Base-by-base conservation (phyloP, 2,797 vertebrate species). In the Syngnathus acus region DNA sequence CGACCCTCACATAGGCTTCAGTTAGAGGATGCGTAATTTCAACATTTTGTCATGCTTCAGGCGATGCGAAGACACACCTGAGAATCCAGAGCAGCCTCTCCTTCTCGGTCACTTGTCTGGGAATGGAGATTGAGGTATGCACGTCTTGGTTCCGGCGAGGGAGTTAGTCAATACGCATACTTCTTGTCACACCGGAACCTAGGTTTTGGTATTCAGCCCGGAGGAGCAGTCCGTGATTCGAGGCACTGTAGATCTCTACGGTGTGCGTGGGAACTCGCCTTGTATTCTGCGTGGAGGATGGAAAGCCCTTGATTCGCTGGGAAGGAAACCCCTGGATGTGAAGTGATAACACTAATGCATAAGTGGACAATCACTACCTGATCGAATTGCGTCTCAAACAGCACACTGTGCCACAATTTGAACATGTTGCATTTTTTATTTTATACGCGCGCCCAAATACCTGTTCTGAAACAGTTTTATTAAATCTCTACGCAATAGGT, bases 261-360 rank as follows among this genome's bases (percentile, higher is more conserved):
- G 21, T 86, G 81, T 86, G 80, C 82, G 85, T 86, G 86, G 81
- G 83, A 83, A 81, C 74, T 72, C 60, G 72, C 72, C 74, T 74
- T 79, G 67, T 74, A 23, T 72, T 65, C 70, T 85, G 78, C 68
- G 82, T 72, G 73, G 76, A 80, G 65, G 80, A 82, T 82, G 78
- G 74, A 80, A 86, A 91, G 86, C 88, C 89, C 89, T 87, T 89
- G 89, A 79, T 86, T 73, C 82, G 77, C 80, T 76, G 88, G 87
- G 80, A 87, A 88, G 89, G 90, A 91, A 89, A 91, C 89, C 90
- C 90, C 90, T 89, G 84, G 82, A 89, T 88, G 62, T 77, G 74
- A 78, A 87, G 83, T 77, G 79, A 83, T 78, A 78, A 71, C 72
- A 69, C 64, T 68, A 81, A 80, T 80, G 80, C 76, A 75, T 38